phyloP scores from a whole-genome alignment of 53 echinoderm and acorn worm species.

The Astropecten irregularis region DNA sequence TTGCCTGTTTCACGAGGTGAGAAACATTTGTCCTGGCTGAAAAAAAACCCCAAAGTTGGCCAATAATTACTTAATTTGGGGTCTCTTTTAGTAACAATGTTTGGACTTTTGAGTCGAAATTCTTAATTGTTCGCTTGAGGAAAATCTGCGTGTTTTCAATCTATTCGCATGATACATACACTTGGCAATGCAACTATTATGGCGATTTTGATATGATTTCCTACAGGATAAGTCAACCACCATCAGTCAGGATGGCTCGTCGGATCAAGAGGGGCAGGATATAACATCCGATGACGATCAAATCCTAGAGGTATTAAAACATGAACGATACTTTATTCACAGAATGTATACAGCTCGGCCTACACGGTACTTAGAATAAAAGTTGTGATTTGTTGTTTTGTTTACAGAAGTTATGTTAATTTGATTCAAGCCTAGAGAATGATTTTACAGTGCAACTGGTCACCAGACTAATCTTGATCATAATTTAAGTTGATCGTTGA shows the following conservation, averaged over 20 bases:
- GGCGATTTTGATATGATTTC: neutral
- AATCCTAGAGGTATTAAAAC: neutral
- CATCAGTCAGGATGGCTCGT: slow-evolving; percentile 10
- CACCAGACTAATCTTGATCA: too few relatives aligned
- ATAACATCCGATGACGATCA: neutral
- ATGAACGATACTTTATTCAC: neutral
- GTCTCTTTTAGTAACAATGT: too few relatives aligned
- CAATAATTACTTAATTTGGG: too few relatives aligned
- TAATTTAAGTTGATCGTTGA: too few relatives aligned
- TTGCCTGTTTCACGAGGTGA: too few relatives aligned
- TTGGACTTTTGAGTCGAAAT: too few relatives aligned
- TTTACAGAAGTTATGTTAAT: too few relatives aligned
- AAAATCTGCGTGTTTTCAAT: neutral
- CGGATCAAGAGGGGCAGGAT: neutral
- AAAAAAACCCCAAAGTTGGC: too few relatives aligned
- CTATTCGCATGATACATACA: neutral
- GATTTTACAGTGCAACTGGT: too few relatives aligned
- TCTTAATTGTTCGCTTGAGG: too few relatives aligned
- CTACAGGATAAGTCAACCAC: slow-evolving; percentile 2
- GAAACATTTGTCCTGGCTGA: too few relatives aligned
- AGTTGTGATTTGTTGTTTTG: neutral
- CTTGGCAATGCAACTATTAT: neutral
- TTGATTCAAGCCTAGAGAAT: too few relatives aligned
- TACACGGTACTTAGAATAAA: neutral
- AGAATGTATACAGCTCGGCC: neutral